Base-by-base conservation (phyloP, 1,140 invertebrate genomes). In the Drosophila elegans region DNA sequence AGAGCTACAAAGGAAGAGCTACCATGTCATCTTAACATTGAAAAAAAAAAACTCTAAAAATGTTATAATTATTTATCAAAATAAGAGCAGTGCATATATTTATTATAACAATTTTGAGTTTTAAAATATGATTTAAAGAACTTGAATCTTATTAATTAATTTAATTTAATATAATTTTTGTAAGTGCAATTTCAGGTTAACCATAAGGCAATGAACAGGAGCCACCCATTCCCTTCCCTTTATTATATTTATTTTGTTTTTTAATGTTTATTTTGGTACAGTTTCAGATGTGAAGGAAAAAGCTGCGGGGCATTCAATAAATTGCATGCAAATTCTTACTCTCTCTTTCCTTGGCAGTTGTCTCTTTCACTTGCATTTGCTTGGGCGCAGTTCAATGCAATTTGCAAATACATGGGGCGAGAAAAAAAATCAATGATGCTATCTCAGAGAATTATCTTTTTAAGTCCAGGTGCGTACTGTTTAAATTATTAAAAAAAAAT, bases 221-320 rank as follows among this genome's bases (percentile, higher is more conserved):
- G n/a, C 39, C 55, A 32, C 6, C 29, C 29, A 32, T 7, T 5
- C 32, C 13, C 13, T 7, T 16, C 13, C 0, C 9, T 11, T 27
- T 32, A 4, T 11, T 13, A 11, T 46, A 32, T 13, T 25, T 45
- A 16, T 32, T 46, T 59, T 16, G 29, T 45, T 45, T 46, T 21
- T 34, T 34, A 61, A 16, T 64, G 44, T 62, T 46, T 61, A 64
- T 61, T 64, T 64, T 51, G 45, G 64, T 68, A 68, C 60, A 68
- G 64, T 68, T 62, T 67, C 45, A 34, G 13, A 32, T 64, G 59
- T 34, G 3, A 67, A 63, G 34, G 25, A 34, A 45, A 63, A 61
- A 44, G 27, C 62, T 16, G 21, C 41, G 32, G 62, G 62, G 56
- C 62, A 46, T 62, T 52, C 61, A 13, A 36, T 46, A 46, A 64